A percentile compares a stretch with the other conserved stretches of the same genome.
Conservation (phyloP, 2,797 vertebrate species). For the Cirrhinus mrigala region DNA sequence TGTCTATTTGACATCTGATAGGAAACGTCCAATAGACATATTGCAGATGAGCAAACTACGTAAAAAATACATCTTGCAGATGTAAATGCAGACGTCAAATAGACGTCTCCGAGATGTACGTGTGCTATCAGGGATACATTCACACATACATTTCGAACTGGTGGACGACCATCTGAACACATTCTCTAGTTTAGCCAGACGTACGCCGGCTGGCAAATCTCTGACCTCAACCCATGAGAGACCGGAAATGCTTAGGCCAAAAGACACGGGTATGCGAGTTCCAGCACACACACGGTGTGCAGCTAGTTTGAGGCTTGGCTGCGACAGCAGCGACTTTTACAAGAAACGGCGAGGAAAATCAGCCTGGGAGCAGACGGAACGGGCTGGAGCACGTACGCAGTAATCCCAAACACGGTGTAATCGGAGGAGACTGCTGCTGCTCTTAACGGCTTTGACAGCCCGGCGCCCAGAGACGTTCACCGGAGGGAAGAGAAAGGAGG, state of each 20-base stretch:
- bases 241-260: background rate
- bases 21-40: too few relatives aligned
- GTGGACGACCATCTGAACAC: background rate
- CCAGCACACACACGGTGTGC: slow-evolving; percentile 15
- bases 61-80: too few relatives aligned
- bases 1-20: too few relatives aligned
- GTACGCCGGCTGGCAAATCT: background rate
- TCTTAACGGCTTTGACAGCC: slow-evolving; percentile 65
- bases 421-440: slow-evolving; percentile 72
- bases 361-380: slow-evolving; percentile 77
- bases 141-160: too few relatives aligned
- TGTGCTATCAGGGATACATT: too few relatives aligned
- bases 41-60: too few relatives aligned
- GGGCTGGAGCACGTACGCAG: slow-evolving; percentile 74
- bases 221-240: background rate
- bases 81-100: too few relatives aligned
- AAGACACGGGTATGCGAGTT: background rate
- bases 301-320: slow-evolving; percentile 32
- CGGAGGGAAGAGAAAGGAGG: slow-evolving; percentile 9
- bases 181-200: background rate
- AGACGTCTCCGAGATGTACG: too few relatives aligned
- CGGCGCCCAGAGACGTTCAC: slow-evolving; percentile 50
- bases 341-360: slow-evolving; percentile 65
- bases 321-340: background rate
- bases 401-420: slow-evolving; percentile 79